A percentile compares a stretch with the other conserved stretches of the same genome.
These are phyloP conservation scores for Squalus acanthias DNA, from an alignment of 2,797 vertebrate species.

Conservation along the genomic window DNA sequence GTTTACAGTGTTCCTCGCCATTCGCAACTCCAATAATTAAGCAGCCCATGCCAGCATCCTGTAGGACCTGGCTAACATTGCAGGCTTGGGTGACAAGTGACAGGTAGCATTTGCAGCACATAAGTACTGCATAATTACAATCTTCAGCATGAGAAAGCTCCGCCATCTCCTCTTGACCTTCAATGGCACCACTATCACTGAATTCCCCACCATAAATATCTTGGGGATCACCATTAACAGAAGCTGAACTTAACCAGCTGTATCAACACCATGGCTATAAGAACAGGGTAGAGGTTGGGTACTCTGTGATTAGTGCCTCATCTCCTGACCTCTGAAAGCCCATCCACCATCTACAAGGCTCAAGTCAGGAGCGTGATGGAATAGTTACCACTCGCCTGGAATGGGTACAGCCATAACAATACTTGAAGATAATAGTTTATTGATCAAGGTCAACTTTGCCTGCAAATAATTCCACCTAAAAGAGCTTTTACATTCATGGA, in stretches of 20 bases:
- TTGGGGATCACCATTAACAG: not conserved
- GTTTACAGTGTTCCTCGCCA: not conserved
- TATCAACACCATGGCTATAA: not conserved
- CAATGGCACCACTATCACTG: not conserved
- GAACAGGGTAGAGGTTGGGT: not conserved
- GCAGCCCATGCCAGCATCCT: not conserved
- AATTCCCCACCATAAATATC: not conserved
- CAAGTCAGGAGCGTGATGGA: not conserved
- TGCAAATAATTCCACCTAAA: not conserved
- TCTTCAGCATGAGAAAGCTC: not conserved
- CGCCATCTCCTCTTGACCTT: not conserved
- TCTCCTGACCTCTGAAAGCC: not conserved
- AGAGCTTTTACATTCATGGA: not conserved
- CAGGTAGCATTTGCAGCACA: not conserved
- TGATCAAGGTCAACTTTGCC: not conserved
- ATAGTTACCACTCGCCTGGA: not conserved
- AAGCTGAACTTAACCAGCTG: not conserved
- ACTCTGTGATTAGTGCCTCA: not conserved
- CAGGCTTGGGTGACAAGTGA: not conserved
- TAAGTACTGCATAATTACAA: not conserved
- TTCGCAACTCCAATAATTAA: not conserved
- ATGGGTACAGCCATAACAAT: not conserved
- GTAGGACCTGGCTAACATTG: not conserved
- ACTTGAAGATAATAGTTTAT: slow-evolving; percentile 6
- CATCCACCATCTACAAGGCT: not conserved